phyloP scores from a whole-genome alignment of 2,888 invertebrate species.

The Agrochola circellaris region DNA sequence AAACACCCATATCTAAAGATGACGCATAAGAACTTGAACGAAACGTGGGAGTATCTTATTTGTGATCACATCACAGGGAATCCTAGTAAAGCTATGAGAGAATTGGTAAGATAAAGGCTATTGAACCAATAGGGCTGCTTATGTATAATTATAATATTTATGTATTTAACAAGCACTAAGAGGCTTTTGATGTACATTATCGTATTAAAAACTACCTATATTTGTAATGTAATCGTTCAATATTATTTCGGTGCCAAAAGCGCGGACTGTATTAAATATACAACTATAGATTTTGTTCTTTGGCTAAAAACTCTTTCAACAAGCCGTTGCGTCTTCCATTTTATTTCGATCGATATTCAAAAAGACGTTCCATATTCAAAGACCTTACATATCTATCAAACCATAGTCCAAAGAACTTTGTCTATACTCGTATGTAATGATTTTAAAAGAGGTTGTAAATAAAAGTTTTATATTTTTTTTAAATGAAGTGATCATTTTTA shows the following conservation, averaged over 20 bases:
- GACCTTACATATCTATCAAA: slow-evolving; percentile 41
- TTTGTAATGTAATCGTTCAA: slow-evolving; percentile 57
- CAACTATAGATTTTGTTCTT: slow-evolving; percentile 38
- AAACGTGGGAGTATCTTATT: background rate
- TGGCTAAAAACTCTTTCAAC: background rate
- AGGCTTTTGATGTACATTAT: slow-evolving; percentile 68
- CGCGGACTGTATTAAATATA: slow-evolving; percentile 65
- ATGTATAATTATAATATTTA: slow-evolving; percentile 21
- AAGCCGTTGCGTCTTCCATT: slow-evolving; percentile 15
- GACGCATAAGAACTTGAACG: background rate
- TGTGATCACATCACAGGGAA: slow-evolving; percentile 4
- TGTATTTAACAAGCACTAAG: slow-evolving; percentile 46
- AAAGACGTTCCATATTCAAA: slow-evolving; percentile 28
- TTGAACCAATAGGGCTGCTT: slow-evolving; percentile 38
- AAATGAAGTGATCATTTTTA: slow-evolving; percentile 42
- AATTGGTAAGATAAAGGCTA: slow-evolving; percentile 4
- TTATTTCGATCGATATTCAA: slow-evolving; percentile 8
- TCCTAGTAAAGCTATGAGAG: slow-evolving; percentile 16
- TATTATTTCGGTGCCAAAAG: slow-evolving; percentile 76
- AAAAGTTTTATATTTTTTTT: slow-evolving; percentile 56
- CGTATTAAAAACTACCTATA: slow-evolving; percentile 43
- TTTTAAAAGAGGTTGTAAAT: slow-evolving; percentile 60
- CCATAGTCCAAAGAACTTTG: slow-evolving; percentile 30
- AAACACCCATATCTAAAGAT: background rate
- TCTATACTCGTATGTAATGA: slow-evolving; percentile 30